Evolutionary conservation across 2,113 vertebrate genomes (phyloP), one percentile per base, ranked within the genome.

Genomic region (Genyomyrus donnyi): DNA sequence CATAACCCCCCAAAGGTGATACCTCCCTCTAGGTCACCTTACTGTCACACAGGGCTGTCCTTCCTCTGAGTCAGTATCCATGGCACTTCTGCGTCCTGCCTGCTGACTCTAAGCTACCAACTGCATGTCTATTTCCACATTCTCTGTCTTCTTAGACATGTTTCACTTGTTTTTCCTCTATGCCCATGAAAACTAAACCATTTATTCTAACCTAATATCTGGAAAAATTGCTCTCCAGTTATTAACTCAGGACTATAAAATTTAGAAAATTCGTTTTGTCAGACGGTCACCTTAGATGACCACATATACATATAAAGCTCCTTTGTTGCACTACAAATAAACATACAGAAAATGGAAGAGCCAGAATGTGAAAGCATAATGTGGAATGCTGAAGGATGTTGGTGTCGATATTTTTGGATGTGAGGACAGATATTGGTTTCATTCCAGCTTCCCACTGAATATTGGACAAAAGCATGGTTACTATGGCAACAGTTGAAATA

Each of bases 401-500:
- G 5, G 11, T 35, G 42, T 77, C 5, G 62, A 74, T 89, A 74
- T 89, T 89, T 80, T 89, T 31, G 70, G 66, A 80, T 83, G 39
- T 42, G 27, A 89, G 70, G 31, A 42, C 27, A 83, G 88, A 89
- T 39, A 80, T 52, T 48, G 27, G 49, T 89, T 88, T 77, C 45
- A 88, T 88, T 48, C n/a, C 42, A 48, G 88, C 62, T 80, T 88
- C 7, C 88, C 27, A 7, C 19, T 49, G 15, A 24, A 88, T 24
- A 86, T 53, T 35, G 49, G 31, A 84, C 19, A 66, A 74, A 89
- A 35, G 39, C 5, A 62, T 66, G 83, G 52, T 85, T 48, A 56
- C 52, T 85, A 85, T 85, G 83, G 84, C 19, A 90, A 85, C 48
- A 48, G 89, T 5, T 86, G 46, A 87, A 85, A 62, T 53, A 86